A percentile compares a stretch with the other conserved stretches of the same genome.
Conservation (phyloP, 2,113 vertebrate genomes). For the Thunnus thynnus region DNA sequence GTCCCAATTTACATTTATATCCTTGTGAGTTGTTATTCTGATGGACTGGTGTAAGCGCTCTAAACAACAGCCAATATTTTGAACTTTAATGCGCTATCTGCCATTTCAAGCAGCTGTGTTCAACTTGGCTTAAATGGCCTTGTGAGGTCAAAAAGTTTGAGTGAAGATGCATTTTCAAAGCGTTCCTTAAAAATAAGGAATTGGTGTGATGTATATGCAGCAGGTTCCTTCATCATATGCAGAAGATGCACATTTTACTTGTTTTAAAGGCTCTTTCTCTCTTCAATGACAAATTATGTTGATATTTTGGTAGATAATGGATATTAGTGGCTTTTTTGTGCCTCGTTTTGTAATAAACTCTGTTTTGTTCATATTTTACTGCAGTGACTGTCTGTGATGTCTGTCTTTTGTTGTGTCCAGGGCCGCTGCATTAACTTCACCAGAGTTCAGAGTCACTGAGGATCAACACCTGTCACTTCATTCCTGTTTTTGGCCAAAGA, state of each 20-base stretch:
- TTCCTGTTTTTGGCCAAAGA: conserved; percentile 37
- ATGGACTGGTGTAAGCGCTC: background rate
- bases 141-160: background rate
- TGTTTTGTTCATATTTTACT: background rate
- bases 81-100: too few relatives aligned
- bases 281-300: background rate
- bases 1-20: too few relatives aligned
- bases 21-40: too few relatives aligned
- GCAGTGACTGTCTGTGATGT: background rate
- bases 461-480: conserved; percentile 12
- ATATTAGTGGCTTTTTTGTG: too few relatives aligned
- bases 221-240: background rate
- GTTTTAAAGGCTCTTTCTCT: background rate
- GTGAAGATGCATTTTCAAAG: background rate
- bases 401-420: conserved; percentile 61
- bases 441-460: conserved; percentile 73
- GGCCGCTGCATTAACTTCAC: conserved; percentile 86
- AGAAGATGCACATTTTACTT: background rate
- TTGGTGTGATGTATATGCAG: background rate
- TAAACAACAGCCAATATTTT: background rate
- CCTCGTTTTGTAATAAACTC: too few relatives aligned
- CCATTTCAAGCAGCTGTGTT: too few relatives aligned
- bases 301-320: background rate
- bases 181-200: background rate
- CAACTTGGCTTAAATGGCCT: too few relatives aligned